Conservation (phyloP, 2,888 invertebrate genomes). For the Hermaeophaga mercurialis region DNA sequence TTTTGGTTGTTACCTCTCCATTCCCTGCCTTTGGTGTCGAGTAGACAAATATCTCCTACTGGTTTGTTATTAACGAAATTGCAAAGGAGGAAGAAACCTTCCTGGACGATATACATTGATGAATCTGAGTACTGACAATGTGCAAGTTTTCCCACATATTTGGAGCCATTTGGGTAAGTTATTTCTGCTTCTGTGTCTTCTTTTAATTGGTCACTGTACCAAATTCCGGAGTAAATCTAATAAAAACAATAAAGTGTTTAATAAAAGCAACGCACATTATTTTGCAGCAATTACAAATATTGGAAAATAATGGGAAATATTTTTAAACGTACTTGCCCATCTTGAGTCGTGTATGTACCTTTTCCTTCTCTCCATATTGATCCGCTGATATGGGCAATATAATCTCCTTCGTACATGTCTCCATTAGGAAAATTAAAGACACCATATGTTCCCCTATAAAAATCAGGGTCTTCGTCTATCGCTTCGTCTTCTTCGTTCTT, state of each 20-base stretch:
- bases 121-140: constrained; percentile 57
- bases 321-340: constrained; percentile 57
- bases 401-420: constrained; percentile 64
- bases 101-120: constrained; percentile 62
- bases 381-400: constrained; percentile 62
- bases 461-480: constrained; percentile 37
- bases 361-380: constrained; percentile 53
- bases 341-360: constrained; percentile 64
- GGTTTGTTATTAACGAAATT: constrained; percentile 63
- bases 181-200: constrained; percentile 36
- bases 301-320: no score
- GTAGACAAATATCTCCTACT: constrained; percentile 54
- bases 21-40: constrained; percentile 61
- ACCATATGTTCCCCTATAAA: constrained; percentile 47
- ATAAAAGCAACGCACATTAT: not conserved
- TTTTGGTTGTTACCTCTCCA: constrained; percentile 65
- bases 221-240: constrained; percentile 59
- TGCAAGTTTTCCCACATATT: constrained; percentile 60
- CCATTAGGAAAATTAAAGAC: constrained; percentile 63
- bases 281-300: not conserved
- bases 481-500: not conserved
- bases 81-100: constrained; percentile 58
- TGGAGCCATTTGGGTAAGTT: constrained; percentile 55
- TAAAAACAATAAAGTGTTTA: not conserved
- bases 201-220: constrained; percentile 63